A percentile compares a stretch with the other conserved stretches of the same genome.
phyloP scores from a whole-genome alignment of 2,888 invertebrate genomes.

The Oithona nana region DNA sequence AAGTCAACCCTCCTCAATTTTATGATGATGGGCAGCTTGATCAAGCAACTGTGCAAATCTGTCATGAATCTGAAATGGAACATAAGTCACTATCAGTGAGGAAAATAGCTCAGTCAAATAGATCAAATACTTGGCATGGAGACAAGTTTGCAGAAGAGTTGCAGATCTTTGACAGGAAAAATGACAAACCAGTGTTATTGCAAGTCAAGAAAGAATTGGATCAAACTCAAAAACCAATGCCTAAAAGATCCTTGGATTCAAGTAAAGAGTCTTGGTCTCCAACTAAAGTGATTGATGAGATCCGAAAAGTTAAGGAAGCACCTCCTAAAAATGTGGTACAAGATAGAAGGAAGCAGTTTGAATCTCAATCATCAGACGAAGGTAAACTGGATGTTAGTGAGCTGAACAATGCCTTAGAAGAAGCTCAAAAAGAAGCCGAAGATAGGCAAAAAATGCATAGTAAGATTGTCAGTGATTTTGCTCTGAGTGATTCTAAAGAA shows the following conservation, averaged over 20 bases:
- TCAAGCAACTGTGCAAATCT: slow-evolving; percentile 24
- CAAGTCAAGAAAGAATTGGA: not conserved
- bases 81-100: not conserved
- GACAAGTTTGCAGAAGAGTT: slow-evolving; percentile 1
- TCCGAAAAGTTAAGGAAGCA: slow-evolving; percentile 19
- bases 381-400: not conserved
- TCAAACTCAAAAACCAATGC: not conserved
- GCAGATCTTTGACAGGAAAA: slow-evolving; percentile 6
- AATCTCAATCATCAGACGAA: not conserved
- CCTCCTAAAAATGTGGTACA: slow-evolving; percentile 26
- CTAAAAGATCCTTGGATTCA: not conserved
- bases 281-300: not conserved
- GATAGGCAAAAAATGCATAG: slow-evolving; percentile 22
- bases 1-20: too few species aligned
- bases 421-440: slow-evolving; percentile 16
- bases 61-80: not conserved
- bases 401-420: slow-evolving; percentile 17
- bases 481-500: slow-evolving; percentile 14
- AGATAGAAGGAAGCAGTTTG: slow-evolving; percentile 24
- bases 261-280: slow-evolving; percentile 10
- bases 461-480: not conserved
- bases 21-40: not conserved
- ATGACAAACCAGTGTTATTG: not conserved
- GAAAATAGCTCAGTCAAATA: not conserved
- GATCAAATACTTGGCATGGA: not conserved